These are phyloP conservation scores for Podarcis raffonei DNA, from an alignment of 2,113 vertebrate genomes.

Conservation along the genomic window DNA sequence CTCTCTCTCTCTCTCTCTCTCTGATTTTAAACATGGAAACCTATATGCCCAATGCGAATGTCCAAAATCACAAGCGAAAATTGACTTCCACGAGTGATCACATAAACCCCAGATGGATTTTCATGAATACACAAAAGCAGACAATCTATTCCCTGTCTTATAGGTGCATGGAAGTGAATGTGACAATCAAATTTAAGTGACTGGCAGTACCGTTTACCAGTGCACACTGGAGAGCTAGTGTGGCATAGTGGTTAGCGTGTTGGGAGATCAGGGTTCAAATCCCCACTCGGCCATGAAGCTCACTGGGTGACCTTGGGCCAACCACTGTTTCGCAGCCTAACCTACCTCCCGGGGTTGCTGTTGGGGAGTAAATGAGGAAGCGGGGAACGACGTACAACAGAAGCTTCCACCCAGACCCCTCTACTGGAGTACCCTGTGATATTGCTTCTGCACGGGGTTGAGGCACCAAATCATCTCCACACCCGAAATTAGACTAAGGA, in stretches of 20 bases:
- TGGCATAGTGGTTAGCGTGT: no score
- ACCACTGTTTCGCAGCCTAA: no score
- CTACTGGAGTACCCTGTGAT: no score
- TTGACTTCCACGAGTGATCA: background rate
- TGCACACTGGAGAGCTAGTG: no score
- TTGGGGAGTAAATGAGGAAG: background rate
- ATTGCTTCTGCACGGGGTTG: no score
- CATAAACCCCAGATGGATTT: background rate
- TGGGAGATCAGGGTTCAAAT: no score
- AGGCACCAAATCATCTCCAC: no score
- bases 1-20: background rate
- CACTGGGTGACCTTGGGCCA: no score
- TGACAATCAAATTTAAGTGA: background rate
- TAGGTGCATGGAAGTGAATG: background rate
- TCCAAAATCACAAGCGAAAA: background rate
- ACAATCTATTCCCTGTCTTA: background rate
- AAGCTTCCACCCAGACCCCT: no score
- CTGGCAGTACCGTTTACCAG: background rate
- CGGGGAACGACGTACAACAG: background rate
- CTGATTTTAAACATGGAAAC: background rate
- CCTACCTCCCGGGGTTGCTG: no score
- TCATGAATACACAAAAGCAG: background rate
- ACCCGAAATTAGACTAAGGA: no score
- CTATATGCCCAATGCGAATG: background rate
- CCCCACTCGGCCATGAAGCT: no score